Percentiles rank a stretch among this genome's conserved stretches.
Conservation (phyloP, 2,113 vertebrate genomes). For the Pachycephala philippinensis region DNA sequence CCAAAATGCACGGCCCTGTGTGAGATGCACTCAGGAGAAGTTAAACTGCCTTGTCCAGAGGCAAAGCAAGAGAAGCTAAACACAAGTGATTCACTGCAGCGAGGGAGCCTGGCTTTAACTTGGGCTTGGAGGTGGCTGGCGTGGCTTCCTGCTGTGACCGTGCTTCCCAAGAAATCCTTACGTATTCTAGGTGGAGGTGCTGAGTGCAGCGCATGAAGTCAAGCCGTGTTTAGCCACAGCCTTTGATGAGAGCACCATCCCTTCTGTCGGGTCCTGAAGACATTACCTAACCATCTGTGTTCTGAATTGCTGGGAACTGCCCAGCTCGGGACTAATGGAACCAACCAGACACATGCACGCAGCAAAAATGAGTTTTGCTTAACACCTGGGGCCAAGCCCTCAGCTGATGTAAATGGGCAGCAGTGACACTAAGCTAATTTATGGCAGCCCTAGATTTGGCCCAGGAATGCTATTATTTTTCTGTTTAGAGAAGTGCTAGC, state of each 20-base stretch:
- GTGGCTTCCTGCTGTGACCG: background rate
- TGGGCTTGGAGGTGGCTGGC: accelerated
- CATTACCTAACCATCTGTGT: conserved; percentile 18
- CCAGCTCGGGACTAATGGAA: background rate
- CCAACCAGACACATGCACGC: background rate
- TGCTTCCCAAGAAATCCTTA: background rate
- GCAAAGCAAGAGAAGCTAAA: background rate
- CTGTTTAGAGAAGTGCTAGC: conserved; percentile 27
- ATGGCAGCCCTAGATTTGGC: background rate
- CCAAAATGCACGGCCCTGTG: accelerated
- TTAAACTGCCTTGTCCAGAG: background rate
- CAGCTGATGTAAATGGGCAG: background rate
- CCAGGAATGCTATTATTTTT: background rate
- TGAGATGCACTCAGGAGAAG: accelerated
- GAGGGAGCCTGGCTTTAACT: background rate
- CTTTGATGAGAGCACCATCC: background rate
- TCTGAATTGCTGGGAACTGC: conserved; percentile 3
- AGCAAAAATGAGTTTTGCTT: background rate
- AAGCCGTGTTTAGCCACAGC: background rate
- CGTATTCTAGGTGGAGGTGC: background rate
- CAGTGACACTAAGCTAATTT: conserved; percentile 2
- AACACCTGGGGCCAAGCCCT: conserved; percentile 28
- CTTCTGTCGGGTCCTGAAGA: background rate
- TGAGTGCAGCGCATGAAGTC: background rate
- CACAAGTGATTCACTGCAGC: background rate